Base-by-base conservation (phyloP, 2,113 vertebrate species). In the Chionomys nivalis region DNA sequence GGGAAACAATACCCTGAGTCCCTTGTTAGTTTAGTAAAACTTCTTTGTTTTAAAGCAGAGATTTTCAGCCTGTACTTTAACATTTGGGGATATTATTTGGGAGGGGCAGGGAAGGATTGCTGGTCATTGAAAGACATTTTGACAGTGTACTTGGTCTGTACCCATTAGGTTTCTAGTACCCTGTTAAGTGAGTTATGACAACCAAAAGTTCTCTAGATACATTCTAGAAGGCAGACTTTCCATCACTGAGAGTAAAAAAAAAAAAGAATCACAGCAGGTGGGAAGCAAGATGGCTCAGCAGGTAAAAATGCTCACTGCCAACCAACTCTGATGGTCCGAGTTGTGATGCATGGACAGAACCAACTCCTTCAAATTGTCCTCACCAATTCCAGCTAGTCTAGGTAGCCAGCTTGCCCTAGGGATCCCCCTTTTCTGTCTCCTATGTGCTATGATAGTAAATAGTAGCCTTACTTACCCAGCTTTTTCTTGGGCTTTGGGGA, bases 61-160 rank as follows among this genome's bases (percentile, higher is more conserved):
- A 86, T 91, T 87, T 88, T 90, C 26, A 94, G 4, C 16, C 33
- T 89, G 42, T 5, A 58, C n/a, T 36, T 78, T 95, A 36, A 72
- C 61, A 82, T 93, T 94, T 90, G 55, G 17, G 7, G 28, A 36
- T 77, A 76, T 77, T 95, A 14, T 92, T 88, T 89, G 11, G 75
- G 39, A 87, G 61, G 16, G 13, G 44, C 9, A 39, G 42, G 16
- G 68, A 76, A 52, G 49, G 10, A 78, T 66, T 94, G 52, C 70
- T 88, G 2, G 9, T 9, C 33, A 78, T 70, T 88, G 9, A 39
- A 78, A 42, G 2, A n/a, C 68, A 17, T 93, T 87, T 75, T 70
- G 55, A 24, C 70, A 91, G 44, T 63, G 66, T 63, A 24, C 21
- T 33, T 90, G 39, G 55, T 52, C 47, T 90, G 65, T 88, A 12